Evolutionary conservation across 1,140 invertebrate genomes (phyloP), one percentile per base, ranked within the genome.

Genomic region (Halyomorpha halys): DNA sequence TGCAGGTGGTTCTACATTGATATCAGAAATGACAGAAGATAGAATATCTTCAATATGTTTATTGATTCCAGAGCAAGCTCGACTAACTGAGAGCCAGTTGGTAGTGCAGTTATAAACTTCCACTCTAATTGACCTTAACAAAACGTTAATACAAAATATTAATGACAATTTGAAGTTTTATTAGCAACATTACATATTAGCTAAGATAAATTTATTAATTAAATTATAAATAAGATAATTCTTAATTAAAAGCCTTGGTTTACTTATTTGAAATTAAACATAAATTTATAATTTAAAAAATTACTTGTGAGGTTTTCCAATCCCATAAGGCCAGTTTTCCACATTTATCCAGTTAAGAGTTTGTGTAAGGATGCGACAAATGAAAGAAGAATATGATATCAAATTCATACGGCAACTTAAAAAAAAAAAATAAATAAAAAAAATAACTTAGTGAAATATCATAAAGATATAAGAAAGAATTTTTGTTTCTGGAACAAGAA

Each of bases 401-500:
- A 56, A 14, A 56, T 56, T 56, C 53, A 56, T 56, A 6, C 19
- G 23, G 53, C 53, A 56, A 25, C 53, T 56, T 11, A 6, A 56
- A 56, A 56, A 16, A 21, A 56, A 1, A 23, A 56, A 23, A 25
- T 19, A 53, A n/a, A n/a, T n/a, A n/a, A n/a, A n/a, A n/a, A n/a
- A n/a, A n/a, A n/a, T n/a, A n/a, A n/a, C n/a, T n/a, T n/a, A 53
- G 21, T 11, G 2, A 13, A n/a, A 47, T 13, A 47, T 47, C 13
- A 47, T 47, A 5, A 47, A 18, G 8, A 30, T 30, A 30, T 30
- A 30, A 3, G 8, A 30, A 30, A 30, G 8, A 30, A 30, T 30
- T 30, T 3, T 30, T 30, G n/a, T n/a, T n/a, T n/a, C n/a, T n/a
- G n/a, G n/a, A n/a, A n/a, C n/a, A n/a, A 30, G 8, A 30, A 30